phyloP scores from a whole-genome alignment of 2,113 vertebrate genomes.

The Elaphurus davidianus region DNA sequence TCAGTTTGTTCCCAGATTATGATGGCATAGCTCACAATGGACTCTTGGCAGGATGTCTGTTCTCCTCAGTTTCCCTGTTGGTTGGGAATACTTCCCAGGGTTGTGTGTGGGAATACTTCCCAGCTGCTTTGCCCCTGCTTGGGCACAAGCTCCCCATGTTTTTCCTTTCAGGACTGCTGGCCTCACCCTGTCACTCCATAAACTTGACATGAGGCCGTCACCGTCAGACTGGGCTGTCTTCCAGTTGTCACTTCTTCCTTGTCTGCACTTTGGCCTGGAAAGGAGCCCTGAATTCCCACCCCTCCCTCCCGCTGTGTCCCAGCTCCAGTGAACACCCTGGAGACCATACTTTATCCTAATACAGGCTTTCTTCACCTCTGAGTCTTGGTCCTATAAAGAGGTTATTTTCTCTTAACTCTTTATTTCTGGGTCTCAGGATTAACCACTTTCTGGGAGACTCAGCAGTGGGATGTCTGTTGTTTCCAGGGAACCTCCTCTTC shows the following conservation, averaged over 20 bases:
- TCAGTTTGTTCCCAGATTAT: neutral
- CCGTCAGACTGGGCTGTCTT: neutral
- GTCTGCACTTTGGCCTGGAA: neutral
- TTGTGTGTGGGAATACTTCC: neutral
- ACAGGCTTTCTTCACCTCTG: neutral
- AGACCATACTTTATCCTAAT: neutral
- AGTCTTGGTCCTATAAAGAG: neutral
- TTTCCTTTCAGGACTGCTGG: neutral
- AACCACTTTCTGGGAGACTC: neutral
- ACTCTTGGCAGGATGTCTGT: neutral
- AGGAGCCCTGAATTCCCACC: neutral
- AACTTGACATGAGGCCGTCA: neutral
- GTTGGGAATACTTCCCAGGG: neutral
- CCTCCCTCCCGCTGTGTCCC: neutral
- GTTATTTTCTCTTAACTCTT: neutral
- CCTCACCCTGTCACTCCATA: neutral
- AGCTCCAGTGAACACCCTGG: neutral
- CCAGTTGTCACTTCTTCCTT: neutral
- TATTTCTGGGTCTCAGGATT: neutral
- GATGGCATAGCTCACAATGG: no score
- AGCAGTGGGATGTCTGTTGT: neutral
- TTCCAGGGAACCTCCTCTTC: neutral
- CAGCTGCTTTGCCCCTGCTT: neutral
- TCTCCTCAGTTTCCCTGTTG: neutral
- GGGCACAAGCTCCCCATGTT: neutral